These are phyloP conservation scores for Cataglyphis rosenhaueri DNA, from an alignment of 2,888 invertebrate genomes.

Conservation along the genomic window DNA sequence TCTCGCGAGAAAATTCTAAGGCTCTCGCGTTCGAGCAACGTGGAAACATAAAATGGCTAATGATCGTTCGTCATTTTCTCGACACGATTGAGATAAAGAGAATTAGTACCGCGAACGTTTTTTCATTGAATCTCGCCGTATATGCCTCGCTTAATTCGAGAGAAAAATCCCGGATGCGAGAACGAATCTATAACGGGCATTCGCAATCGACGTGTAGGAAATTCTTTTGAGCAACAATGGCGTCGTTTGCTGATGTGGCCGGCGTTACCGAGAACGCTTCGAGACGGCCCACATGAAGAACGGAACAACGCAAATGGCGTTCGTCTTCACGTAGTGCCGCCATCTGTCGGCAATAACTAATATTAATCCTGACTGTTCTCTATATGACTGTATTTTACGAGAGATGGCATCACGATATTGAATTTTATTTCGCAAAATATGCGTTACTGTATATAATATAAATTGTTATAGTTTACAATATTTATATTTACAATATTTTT, in stretches of 20 bases:
- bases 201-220: constrained; percentile 32
- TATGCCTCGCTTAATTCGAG: not conserved
- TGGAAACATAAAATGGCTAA: not conserved
- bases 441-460: not conserved
- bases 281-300: constrained; percentile 67
- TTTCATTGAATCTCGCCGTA: constrained; percentile 3
- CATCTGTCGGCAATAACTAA: constrained; percentile 68
- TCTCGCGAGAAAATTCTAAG: not conserved
- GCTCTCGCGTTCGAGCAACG: not conserved
- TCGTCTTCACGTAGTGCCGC: constrained; percentile 64
- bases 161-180: not conserved
- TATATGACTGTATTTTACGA: not conserved
- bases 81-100: not conserved
- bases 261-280: constrained; percentile 65
- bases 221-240: constrained; percentile 75
- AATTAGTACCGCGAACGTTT: constrained; percentile 13
- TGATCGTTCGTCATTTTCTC: constrained; percentile 34
- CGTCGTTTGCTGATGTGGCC: constrained; percentile 84
- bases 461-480: not conserved
- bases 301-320: constrained; percentile 71
- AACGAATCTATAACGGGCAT: not conserved
- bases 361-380: not conserved
- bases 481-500: not conserved
- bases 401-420: constrained; percentile 67
- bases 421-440: not conserved